Evolutionary conservation across 2,113 vertebrate genomes (phyloP), one percentile per base, ranked within the genome.

Genomic region (Lagopus leucura): DNA sequence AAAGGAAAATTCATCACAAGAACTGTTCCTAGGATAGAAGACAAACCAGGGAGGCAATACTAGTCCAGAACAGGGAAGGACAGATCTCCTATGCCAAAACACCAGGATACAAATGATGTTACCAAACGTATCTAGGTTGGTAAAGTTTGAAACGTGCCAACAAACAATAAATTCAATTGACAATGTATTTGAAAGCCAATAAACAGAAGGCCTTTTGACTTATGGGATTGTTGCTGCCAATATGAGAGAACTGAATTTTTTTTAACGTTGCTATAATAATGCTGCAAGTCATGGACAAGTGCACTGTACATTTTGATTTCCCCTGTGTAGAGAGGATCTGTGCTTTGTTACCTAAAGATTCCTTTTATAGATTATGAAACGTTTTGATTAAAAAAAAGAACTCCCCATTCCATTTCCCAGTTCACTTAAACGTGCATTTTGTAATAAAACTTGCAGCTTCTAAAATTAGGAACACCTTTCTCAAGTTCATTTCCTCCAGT

Each of bases 391-490:
- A 72, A 65, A 36, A 90, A 86, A 92, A 91, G 36, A 83, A 76
- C 73, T 90, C 86, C 32, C 9, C 17, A 82, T 57, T 84, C 79
- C 45, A 90, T 92, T 72, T 91, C 89, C 91, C 84, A 89, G 55
- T 78, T 89, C 57, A 57, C 69, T 88, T 72, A 76, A 90, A 93
- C 17, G n/a, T 43, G 48, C 32, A 60, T 83, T 82, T 58, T 90
- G 82, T 86, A 89, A 81, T 80, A 94, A 83, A 82, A 85, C 83
- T 82, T 90, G 65, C 58, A 66, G 66, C 86, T 86, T 88, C 95
- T 86, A 82, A 87, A 90, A 94, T 96, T 93, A 93, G 92, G 75
- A 86, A 67, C 45, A 91, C 82, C 93, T 88, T 92, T 70, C 43
- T 93, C 4, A 34, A 88, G 81, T 66, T 93, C 93, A 63, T 82